These are phyloP conservation scores for Pheosia tremula DNA, from an alignment of 2,888 invertebrate genomes.

Conservation along the genomic window DNA sequence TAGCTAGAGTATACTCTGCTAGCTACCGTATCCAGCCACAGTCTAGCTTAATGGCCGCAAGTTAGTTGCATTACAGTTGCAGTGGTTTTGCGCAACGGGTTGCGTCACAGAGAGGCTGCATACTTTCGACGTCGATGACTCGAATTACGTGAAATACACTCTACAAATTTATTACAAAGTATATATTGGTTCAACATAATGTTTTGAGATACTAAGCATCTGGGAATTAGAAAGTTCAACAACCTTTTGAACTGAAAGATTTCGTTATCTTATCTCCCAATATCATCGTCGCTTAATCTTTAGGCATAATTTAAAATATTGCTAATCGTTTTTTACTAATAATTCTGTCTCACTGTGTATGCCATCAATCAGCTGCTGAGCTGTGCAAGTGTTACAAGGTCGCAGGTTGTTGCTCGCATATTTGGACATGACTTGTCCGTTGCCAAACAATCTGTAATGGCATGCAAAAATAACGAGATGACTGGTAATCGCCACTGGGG, in stretches of 20 bases:
- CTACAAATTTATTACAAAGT: too few species aligned
- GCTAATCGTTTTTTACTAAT: neutral
- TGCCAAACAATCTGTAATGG: neutral
- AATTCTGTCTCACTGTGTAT: neutral
- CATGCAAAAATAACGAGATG: slow-evolving; percentile 1
- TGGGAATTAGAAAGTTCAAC: too few species aligned
- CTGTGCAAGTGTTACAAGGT: slow-evolving; percentile 17
- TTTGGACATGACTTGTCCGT: neutral
- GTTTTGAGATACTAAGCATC: too few species aligned
- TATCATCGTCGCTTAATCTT: neutral
- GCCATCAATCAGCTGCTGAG: neutral
- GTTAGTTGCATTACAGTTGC: slow-evolving; percentile 20
- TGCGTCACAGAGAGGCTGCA: slow-evolving; percentile 34
- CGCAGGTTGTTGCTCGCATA: slow-evolving; percentile 2
- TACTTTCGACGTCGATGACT: slow-evolving; percentile 22
- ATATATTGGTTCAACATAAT: too few species aligned
- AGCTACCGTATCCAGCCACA: neutral
- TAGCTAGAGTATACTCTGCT: too few species aligned
- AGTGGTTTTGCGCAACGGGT: slow-evolving; percentile 11
- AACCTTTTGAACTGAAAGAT: too few species aligned
- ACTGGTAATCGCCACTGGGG: too few species aligned
- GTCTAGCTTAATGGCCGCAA: neutral
- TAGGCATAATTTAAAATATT: neutral
- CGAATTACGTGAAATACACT: slow-evolving; percentile 11
- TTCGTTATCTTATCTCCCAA: too few species aligned